Evolutionary conservation across 64 coral and sea anemone genomes (phyloP).

Genomic region (Stichodactyla helianthus): DNA sequence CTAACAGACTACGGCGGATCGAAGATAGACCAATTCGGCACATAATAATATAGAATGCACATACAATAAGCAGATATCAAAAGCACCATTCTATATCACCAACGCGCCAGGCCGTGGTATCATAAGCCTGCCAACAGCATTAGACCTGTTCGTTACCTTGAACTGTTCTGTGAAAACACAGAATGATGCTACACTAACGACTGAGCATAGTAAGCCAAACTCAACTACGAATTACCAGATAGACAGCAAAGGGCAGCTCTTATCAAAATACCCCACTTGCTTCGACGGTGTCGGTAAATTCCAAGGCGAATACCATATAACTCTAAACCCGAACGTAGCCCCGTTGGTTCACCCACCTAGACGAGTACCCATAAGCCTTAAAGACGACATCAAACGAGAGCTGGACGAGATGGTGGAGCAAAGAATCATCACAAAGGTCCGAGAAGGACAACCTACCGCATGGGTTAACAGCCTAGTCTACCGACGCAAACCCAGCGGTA

Average conservation of each 20-base stretch:
- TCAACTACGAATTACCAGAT: background rate
- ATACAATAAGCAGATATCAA: conserved; percentile 1
- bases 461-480: no score
- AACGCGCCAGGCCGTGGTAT: conserved; percentile 42
- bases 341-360: no score
- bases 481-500: no score
- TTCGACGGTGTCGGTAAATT: conserved; percentile 14
- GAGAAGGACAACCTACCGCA: no score
- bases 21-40: conserved; percentile 20
- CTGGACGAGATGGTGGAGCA: no score
- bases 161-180: conserved; percentile 48
- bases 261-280: background rate
- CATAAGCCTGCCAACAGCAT: conserved; percentile 45
- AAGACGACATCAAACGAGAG: no score
- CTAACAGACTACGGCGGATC: conserved; percentile 44
- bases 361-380: no score
- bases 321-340: no score
- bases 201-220: background rate
- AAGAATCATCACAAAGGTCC: no score
- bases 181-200: background rate
- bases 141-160: conserved; percentile 39
- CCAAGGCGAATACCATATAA: conserved; percentile 9
- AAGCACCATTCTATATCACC: conserved; percentile 41
- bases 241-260: conserved; percentile 3
- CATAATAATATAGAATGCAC: conserved; percentile 28